Percentiles rank a stretch among this genome's conserved stretches.
Conservation (phyloP, 2,888 invertebrate species). For the Heliconius ismenius region DNA sequence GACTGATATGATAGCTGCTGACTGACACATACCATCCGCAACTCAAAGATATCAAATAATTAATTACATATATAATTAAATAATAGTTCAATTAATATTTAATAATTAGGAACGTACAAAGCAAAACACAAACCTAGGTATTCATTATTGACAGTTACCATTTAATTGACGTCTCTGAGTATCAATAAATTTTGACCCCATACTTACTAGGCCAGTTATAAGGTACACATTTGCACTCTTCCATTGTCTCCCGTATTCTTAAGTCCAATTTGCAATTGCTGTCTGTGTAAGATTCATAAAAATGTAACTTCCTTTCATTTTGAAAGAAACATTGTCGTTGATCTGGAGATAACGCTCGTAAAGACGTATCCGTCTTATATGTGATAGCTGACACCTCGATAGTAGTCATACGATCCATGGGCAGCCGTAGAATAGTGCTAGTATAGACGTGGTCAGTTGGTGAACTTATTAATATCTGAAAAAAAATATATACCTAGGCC, state of each 20-base stretch:
- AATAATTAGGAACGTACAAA: not conserved
- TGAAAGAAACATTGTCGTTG: constrained; percentile 74
- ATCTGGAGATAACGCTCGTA: constrained; percentile 61
- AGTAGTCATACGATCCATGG: constrained; percentile 75
- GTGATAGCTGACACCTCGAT: constrained; percentile 72
- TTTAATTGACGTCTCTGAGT: not conserved
- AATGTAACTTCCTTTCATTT: constrained; percentile 65
- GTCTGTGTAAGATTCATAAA: constrained; percentile 77
- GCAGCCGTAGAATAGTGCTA: constrained; percentile 70
- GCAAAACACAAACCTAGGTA: too few species aligned
- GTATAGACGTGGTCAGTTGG: constrained; percentile 74
- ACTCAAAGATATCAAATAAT: not conserved
- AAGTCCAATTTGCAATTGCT: constrained; percentile 80
- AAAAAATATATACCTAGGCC: constrained; percentile 3
- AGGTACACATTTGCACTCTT: constrained; percentile 71
- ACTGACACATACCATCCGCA: too few species aligned
- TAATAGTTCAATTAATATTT: not conserved
- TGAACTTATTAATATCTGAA: constrained; percentile 68
- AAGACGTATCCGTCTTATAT: constrained; percentile 66
- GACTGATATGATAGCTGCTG: too few species aligned
- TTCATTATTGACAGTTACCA: not conserved
- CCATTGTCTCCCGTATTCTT: constrained; percentile 70
- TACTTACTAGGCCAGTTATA: constrained; percentile 75
- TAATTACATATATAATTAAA: too few species aligned
- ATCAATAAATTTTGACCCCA: not conserved